Evolutionary conservation across 2,113 vertebrate genomes (phyloP), one percentile per base, ranked within the genome.

Genomic region (Mastomys natalensis): DNA sequence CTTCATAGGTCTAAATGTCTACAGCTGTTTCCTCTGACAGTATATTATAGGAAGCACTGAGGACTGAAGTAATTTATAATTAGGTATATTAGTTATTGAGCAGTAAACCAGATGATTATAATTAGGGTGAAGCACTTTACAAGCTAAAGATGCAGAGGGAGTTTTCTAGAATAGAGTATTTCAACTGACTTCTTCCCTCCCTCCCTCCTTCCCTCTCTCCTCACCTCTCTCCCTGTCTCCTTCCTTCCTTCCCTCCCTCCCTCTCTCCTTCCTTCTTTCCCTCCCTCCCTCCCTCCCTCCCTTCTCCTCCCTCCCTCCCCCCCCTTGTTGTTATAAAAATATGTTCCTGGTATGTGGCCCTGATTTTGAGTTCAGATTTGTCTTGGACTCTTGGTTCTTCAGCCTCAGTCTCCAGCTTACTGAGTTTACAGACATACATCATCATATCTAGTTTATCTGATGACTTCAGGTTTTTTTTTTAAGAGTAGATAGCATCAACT

Each of bases 181-280:
- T 86, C 17, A 40, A 0, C 45, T 77, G 24, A 4, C n/a, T 60
- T n/a, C 10, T 2, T n/a, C 9, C 53, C 17, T 24, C 2, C 34
- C 19, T 12, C 8, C 29, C 7, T 11, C 37, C 17, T 1, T 37
- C 10, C 4, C 53, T 40, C 13, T 9, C 5, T 60, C 7, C 6
- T 19, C 16, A 2, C 34, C 10, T 22, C 3, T 17, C 68, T 53
- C 16, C 26, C 26, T 78, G 4, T 3, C 7, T 73, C 16, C 37
- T 31, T 43, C 19, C 19, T 16, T 26, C 19, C 3, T 5, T 40
- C n/a, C 6, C 51, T 19, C 34, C 9, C 1, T 45, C 43, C 1
- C 72, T 17, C 2, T n/a, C 31, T n/a, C 2, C 34, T 0, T 19
- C 21, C 40, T 1, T 10, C 7, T 6, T 1, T 53, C 9, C 34